Evolutionary conservation across 2,888 invertebrate genomes (phyloP).

Genomic region (Endomychus coccineus): DNA sequence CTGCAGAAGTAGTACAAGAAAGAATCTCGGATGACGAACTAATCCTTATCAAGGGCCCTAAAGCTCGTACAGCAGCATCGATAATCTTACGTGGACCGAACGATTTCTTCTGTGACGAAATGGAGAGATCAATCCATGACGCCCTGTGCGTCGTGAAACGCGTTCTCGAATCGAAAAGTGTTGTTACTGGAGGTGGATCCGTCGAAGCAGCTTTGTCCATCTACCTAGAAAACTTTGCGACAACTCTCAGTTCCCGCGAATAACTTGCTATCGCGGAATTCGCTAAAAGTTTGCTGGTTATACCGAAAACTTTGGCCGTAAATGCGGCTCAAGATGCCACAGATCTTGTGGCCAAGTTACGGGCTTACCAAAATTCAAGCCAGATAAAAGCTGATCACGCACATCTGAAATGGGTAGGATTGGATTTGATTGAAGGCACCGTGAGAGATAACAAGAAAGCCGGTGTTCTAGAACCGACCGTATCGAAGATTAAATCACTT

Average conservation of each 20-base stretch:
- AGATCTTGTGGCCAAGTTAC: constrained; percentile 93
- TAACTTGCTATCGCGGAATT: constrained; percentile 89
- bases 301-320: constrained; percentile 95
- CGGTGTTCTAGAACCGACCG: constrained; percentile 94
- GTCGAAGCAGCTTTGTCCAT: constrained; percentile 98
- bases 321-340: constrained; percentile 97
- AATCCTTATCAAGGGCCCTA: constrained; percentile 90
- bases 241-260: constrained; percentile 94
- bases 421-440: constrained; percentile 81
- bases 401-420: constrained; percentile 72
- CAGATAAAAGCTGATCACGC: constrained; percentile 80
- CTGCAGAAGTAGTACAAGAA: constrained; percentile 89
- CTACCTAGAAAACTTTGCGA: constrained; percentile 98
- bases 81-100: constrained; percentile 97
- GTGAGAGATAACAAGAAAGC: constrained; percentile 90
- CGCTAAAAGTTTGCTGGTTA: constrained; percentile 75
- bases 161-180: constrained; percentile 91
- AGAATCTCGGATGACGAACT: constrained; percentile 96
- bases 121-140: constrained; percentile 98
- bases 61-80: constrained; percentile 86
- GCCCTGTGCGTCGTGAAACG: constrained; percentile 94
- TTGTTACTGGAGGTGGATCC: constrained; percentile 94
- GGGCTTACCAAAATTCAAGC: constrained; percentile 97
- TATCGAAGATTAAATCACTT: constrained; percentile 95
- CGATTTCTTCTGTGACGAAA: constrained; percentile 98